Percentiles rank a stretch among this genome's conserved stretches.
phyloP scores from a whole-genome alignment of 2,113 vertebrate species.

The Mobula hypostoma region DNA sequence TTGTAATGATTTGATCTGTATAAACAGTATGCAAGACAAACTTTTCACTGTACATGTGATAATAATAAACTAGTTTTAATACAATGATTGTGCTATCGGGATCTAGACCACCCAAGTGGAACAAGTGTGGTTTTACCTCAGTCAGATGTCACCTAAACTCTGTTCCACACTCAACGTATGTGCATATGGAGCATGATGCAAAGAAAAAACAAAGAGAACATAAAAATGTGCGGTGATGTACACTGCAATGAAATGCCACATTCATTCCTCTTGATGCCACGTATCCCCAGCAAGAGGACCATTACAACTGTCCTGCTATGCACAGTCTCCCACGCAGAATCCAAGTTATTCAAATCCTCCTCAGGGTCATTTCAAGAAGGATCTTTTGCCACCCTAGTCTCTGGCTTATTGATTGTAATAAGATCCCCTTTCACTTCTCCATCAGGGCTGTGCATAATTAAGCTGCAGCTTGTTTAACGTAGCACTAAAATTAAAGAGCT shows the following conservation, averaged over 20 bases:
- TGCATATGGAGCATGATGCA: too few species aligned
- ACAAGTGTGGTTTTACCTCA: not conserved
- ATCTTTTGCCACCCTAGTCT: not conserved
- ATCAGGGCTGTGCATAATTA: constrained; percentile 4
- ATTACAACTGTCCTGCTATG: not conserved
- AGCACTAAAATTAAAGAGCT: constrained; percentile 13
- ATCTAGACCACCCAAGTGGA: too few species aligned
- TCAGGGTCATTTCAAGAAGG: not conserved
- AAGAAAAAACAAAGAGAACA: not conserved
- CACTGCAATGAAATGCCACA: not conserved
- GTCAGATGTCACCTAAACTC: not conserved
- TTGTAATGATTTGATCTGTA: too few species aligned
- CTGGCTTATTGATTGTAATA: constrained; percentile 11
- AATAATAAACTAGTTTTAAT: too few species aligned
- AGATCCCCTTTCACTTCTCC: not conserved
- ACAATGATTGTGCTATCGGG: too few species aligned
- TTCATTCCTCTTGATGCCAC: not conserved
- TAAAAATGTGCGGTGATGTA: too few species aligned
- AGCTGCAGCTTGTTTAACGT: not conserved
- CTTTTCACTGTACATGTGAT: too few species aligned
- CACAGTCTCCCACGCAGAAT: not conserved
- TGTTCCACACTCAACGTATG: not conserved
- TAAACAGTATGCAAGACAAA: too few species aligned
- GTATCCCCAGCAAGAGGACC: not conserved
- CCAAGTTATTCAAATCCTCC: not conserved